These are phyloP conservation scores for Chloroclysta siterata DNA, from an alignment of 2,888 invertebrate species.

Conservation along the genomic window DNA sequence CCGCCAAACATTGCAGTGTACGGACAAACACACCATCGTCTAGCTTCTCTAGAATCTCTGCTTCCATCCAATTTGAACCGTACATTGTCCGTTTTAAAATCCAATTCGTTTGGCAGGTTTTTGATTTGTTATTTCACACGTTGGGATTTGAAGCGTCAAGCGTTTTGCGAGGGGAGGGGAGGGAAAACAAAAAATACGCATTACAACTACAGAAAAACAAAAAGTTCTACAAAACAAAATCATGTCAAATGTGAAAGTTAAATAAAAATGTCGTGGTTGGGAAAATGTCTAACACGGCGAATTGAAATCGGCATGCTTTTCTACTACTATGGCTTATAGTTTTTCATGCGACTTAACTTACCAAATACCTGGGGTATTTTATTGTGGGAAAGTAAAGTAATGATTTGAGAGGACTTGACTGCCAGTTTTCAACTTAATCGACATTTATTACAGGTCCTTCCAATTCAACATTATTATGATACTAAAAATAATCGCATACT, in stretches of 20 bases:
- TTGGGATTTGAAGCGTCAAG: slow-evolving; percentile 83
- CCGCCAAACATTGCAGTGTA: slow-evolving; percentile 83
- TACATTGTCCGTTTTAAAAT: slow-evolving; percentile 20
- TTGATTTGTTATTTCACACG: slow-evolving; percentile 75
- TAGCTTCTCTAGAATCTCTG: slow-evolving; percentile 81
- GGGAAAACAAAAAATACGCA: slow-evolving; percentile 83
- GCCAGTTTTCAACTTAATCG: neutral
- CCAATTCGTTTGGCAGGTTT: slow-evolving; percentile 31
- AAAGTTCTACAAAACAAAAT: slow-evolving; percentile 53
- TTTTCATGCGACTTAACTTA: slow-evolving; percentile 61
- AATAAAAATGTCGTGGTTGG: slow-evolving; percentile 73
- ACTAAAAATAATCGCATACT: slow-evolving; percentile 8
- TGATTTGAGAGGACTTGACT: slow-evolving; percentile 52
- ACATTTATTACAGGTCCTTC: slow-evolving; percentile 31
- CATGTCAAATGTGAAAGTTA: slow-evolving; percentile 36
- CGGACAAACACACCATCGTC: slow-evolving; percentile 84
- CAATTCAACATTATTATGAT: slow-evolving; percentile 26
- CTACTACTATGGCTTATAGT: slow-evolving; percentile 78
- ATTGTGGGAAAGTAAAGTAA: slow-evolving; percentile 30
- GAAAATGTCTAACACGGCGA: slow-evolving; percentile 82
- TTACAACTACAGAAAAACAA: slow-evolving; percentile 84
- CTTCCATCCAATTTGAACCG: slow-evolving; percentile 34
- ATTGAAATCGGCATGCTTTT: slow-evolving; percentile 66
- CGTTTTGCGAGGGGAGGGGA: slow-evolving; percentile 76
- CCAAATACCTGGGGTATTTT: slow-evolving; percentile 44